Base-by-base conservation (phyloP, 1,140 invertebrate genomes). In the Psix sp. region DNA sequence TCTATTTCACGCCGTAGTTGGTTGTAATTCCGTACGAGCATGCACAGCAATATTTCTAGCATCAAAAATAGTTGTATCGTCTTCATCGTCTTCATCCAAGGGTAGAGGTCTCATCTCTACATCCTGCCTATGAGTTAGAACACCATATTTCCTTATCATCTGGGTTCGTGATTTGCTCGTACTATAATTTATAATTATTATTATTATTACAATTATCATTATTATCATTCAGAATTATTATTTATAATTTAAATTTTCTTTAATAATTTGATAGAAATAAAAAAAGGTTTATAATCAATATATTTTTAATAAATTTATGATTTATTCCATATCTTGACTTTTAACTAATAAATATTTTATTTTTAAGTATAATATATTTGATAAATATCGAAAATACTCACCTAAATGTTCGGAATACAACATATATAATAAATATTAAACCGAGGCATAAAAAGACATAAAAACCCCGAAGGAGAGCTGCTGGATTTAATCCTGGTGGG, bases 51-150 rank as follows among this genome's bases (percentile, higher is more conserved):
- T 56, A 43, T 78, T 84, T 59, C 80, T 86, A 18, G 80, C 84
- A 80, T 89, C 89, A 74, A 90, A 90, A 35, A 90, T 82, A 48
- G 88, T 89, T 18, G 83, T 87, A 49, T 90, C 89, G 75, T 90
- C 89, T 4, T 90, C 89, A 21, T 90, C 89, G 45, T 90, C 89
- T 45, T 90, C 89, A 38, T 89, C 88, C 16, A 89, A 77, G 16
- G 88, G 89, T 36, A 90, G 78, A 63, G 89, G 89, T 57, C 87
- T 77, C 89, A 90, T 90, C 78, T 90, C 89, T 6, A 90, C 83
- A 78, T 90, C 89, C 77, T 87, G 89, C 74, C 88, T 83, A 56
- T 86, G 85, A 21, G 88, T 81, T 38, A 89, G 78, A 18, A 90
- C 76, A 18, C 89, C 89, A 72, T 90, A 90, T 73, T 89, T 90